These are phyloP conservation scores for Drosophila mauritiana DNA, from an alignment of 1,140 invertebrate species.

Conservation along the genomic window DNA sequence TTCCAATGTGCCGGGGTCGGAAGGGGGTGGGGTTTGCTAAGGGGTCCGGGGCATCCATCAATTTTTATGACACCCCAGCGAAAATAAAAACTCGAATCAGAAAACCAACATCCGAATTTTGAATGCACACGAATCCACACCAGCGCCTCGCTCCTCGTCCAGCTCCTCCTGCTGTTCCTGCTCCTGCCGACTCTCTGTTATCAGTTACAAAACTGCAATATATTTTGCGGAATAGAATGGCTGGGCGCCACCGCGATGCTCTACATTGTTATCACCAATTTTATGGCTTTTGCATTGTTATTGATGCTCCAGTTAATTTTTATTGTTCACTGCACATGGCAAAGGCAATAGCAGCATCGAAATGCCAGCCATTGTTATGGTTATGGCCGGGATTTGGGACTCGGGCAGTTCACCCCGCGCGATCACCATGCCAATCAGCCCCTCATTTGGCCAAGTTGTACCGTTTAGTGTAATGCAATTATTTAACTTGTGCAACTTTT, in stretches of 20 bases:
- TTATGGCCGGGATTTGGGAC: conserved; percentile 29
- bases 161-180: too few relatives aligned
- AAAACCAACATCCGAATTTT: conserved; percentile 57
- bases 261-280: conserved; percentile 72
- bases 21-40: neutral
- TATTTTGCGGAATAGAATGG: conserved; percentile 46
- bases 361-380: conserved; percentile 39
- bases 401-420: too few relatives aligned
- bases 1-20: conserved; percentile 30
- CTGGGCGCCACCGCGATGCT: conserved; percentile 40
- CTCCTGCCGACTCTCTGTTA: conserved; percentile 9
- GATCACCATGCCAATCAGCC: neutral
- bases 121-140: conserved; percentile 44
- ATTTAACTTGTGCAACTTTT: conserved; percentile 71
- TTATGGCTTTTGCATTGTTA: conserved; percentile 78
- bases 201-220: conserved; percentile 65
- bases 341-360: conserved; percentile 8
- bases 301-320: conserved; percentile 76
- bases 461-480: conserved; percentile 79
- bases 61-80: conserved; percentile 78
- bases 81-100: conserved; percentile 54
- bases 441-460: conserved; percentile 37
- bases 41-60: conserved; percentile 61
- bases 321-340: conserved; percentile 64
- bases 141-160: neutral